Percentiles rank a stretch among this genome's conserved stretches.
These are phyloP conservation scores for Tragelaphus strepsiceros DNA, from an alignment of 2,113 vertebrate species.

Conservation along the genomic window DNA sequence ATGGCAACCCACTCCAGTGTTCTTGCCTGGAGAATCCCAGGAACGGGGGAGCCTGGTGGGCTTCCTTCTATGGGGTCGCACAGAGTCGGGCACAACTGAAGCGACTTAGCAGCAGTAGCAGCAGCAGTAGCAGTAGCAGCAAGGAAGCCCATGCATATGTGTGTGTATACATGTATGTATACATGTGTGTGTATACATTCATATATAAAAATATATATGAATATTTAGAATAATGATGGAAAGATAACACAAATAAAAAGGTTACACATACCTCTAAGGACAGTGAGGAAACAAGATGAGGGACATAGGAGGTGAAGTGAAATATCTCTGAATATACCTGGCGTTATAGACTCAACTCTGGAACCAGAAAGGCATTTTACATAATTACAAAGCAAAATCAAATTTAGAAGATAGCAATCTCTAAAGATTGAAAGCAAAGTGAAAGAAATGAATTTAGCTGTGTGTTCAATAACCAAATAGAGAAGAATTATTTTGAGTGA, in stretches of 20 bases:
- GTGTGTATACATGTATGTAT: not conserved
- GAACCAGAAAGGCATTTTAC: not conserved
- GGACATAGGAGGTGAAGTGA: not conserved
- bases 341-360: not conserved
- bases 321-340: not conserved
- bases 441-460: not conserved
- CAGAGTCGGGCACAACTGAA: too few relatives aligned
- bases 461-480: not conserved
- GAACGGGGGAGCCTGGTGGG: too few relatives aligned
- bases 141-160: not conserved
- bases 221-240: not conserved
- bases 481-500: not conserved
- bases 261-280: not conserved
- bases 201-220: not conserved
- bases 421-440: not conserved
- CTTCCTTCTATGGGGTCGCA: too few relatives aligned
- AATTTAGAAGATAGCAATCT: not conserved
- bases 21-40: too few relatives aligned
- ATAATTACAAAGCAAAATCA: not conserved
- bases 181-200: too few relatives aligned
- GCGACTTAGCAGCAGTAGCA: too few relatives aligned
- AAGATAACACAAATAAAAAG: not conserved
- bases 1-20: too few relatives aligned
- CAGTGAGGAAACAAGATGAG: not conserved
- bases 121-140: too few relatives aligned